phyloP scores from a whole-genome alignment of 1,140 invertebrate genomes.

The Pogonomyrmex californicus region DNA sequence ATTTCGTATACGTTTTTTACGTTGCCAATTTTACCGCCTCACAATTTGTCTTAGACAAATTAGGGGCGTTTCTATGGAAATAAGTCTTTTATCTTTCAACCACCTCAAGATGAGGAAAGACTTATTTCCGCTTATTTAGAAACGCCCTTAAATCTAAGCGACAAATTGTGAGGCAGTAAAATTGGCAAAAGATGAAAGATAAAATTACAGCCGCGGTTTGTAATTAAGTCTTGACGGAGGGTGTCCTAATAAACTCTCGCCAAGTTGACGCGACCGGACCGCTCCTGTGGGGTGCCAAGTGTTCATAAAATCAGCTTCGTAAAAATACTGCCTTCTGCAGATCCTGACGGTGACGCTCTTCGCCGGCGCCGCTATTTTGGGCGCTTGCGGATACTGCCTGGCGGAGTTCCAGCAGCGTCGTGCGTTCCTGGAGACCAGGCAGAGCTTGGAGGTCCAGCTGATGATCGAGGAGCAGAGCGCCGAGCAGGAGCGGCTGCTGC shows the following conservation, averaged over 20 bases:
- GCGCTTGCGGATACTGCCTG: constrained; percentile 93
- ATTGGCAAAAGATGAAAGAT: no score
- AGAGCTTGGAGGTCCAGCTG: constrained; percentile 96
- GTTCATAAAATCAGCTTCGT: constrained; percentile 32
- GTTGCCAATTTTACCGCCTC: background rate
- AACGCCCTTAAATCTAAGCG: no score
- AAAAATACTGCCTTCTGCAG: constrained; percentile 68
- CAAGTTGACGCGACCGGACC: background rate
- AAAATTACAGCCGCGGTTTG: background rate
- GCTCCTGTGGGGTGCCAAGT: background rate
- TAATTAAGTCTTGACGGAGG: constrained; percentile 11
- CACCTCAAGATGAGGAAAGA: no score
- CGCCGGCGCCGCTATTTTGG: constrained; percentile 88
- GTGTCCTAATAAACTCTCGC: constrained; percentile 4
- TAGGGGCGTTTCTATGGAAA: background rate
- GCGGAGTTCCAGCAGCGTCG: constrained; percentile 95
- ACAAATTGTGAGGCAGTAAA: no score
- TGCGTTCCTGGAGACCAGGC: constrained; percentile 96
- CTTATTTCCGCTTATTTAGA: no score
- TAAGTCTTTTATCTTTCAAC: background rate
- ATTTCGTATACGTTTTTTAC: background rate
- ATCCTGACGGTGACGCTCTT: constrained; percentile 90
- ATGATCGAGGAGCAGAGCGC: constrained; percentile 97
- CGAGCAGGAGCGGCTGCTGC: constrained; percentile 95
- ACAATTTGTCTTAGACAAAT: background rate